These are phyloP conservation scores for Champsocephalus esox DNA, from an alignment of 2,797 vertebrate species.

Conservation along the genomic window DNA sequence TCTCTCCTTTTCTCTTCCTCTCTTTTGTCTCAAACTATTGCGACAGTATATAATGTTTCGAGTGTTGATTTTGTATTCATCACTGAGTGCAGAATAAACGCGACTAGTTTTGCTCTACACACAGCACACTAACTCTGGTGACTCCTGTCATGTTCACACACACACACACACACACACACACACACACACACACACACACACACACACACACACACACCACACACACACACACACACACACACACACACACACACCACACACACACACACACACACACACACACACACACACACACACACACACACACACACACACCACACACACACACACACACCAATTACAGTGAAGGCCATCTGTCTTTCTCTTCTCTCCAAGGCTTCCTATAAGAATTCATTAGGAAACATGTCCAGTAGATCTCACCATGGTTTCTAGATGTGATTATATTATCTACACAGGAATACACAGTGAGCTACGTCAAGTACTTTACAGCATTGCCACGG, in stretches of 20 bases:
- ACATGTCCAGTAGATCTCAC: conserved; percentile 31
- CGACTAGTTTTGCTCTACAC: conserved; percentile 27
- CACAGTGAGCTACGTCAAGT: conserved; percentile 34
- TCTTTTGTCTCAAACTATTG: neutral
- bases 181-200: too few species aligned
- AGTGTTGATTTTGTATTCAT: conserved; percentile 71
- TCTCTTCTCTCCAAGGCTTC: conserved; percentile 49
- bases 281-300: neutral
- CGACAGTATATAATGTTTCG: conserved; percentile 3
- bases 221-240: too few species aligned
- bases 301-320: conserved; percentile 6
- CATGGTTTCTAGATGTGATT: conserved; percentile 41
- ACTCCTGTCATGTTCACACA: conserved; percentile 27
- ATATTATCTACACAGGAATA: conserved; percentile 38
- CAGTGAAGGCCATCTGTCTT: conserved; percentile 58
- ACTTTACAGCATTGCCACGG: conserved; percentile 40
- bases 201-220: too few species aligned
- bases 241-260: too few species aligned
- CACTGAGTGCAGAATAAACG: conserved; percentile 49
- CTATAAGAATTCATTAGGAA: conserved; percentile 66
- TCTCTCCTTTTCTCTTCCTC: too few species aligned
- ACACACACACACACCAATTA: conserved; percentile 55
- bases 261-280: too few species aligned
- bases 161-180: too few species aligned
- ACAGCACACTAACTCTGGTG: conserved; percentile 39